Base-by-base conservation (phyloP, 2,888 invertebrate species). In the Thyatira batis region DNA sequence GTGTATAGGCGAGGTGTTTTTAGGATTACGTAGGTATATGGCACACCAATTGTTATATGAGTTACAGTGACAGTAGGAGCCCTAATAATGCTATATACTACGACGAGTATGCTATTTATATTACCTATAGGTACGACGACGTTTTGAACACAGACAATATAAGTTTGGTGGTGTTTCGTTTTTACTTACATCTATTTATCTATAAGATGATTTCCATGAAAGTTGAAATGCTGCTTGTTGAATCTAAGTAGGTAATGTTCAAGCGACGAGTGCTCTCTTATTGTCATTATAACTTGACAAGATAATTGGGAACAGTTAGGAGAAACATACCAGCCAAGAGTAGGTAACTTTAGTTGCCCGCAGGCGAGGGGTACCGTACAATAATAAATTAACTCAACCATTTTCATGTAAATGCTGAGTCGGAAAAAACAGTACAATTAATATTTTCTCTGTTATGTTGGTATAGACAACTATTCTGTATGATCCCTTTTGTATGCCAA, bases 101-200 rank as follows among this genome's bases (percentile, higher is more conserved):
- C 57, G 58, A 57, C 51, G 44, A 52, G 66, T 62, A 50, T 56
- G 54, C 61, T 67, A 67, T 27, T n/a, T 9, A 45, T 20, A 21
- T 20, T 17, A 17, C 10, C 25, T 17, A 17, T 48, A 48, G 21
- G n/a, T 17, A 28, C 27, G 8, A 67, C 67, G 68, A 78, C 67
- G 73, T 72, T 69, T 78, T 87, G 87, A 88, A 89, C 87, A 89
- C 89, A 87, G 87, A 83, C 85, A 83, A 81, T 77, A 74, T 80
- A 78, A 67, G 75, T 73, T 81, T 83, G 87, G 85, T 87, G 86
- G 86, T 85, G 82, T 82, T 80, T 85, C 83, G 79, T 82, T 80
- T 64, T 71, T 68, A 69, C 60, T 68, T 67, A 66, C 50, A 48
- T 27, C 59, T 67, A 73, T 55, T 58, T 53, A 60, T 60, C 62